Evolutionary conservation across 2,113 vertebrate species (phyloP).

Genomic region (Talpa occidentalis): DNA sequence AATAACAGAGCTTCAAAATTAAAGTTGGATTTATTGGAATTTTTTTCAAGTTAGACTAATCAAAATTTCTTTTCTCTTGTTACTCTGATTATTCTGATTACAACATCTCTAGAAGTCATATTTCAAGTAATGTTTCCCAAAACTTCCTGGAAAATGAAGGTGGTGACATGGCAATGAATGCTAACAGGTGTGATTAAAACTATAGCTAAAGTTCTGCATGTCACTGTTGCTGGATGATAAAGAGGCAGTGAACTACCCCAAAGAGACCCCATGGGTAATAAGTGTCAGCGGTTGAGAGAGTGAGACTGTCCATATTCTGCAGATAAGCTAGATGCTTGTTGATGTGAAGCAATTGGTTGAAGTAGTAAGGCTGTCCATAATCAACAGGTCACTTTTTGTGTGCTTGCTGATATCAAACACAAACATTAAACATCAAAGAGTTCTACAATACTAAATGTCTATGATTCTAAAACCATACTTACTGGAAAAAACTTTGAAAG

Average conservation of each 20-base stretch:
- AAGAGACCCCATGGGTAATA: neutral
- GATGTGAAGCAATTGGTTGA: neutral
- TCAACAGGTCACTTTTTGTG: neutral
- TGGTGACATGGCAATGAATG: neutral
- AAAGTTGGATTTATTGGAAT: neutral
- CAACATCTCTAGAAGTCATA: constrained; percentile 38
- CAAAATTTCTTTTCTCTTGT: neutral
- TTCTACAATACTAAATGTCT: constrained; percentile 15
- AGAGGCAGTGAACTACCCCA: neutral
- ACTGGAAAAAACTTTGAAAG: constrained; percentile 36
- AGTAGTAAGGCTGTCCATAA: neutral
- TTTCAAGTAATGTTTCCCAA: constrained; percentile 16
- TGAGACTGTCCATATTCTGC: neutral
- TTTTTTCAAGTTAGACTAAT: constrained; percentile 21
- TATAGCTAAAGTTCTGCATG: neutral
- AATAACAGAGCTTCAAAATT: constrained; percentile 44
- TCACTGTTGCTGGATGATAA: neutral
- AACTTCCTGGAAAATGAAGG: constrained; percentile 40
- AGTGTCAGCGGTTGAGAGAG: neutral
- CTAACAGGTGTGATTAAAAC: neutral
- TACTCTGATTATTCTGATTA: neutral
- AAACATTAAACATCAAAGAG: constrained; percentile 8
- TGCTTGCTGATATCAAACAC: neutral
- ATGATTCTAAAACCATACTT: constrained; percentile 11
- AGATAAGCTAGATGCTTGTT: neutral